Conservation (phyloP, 2,113 vertebrate species). For the Crotalus horridus region DNA sequence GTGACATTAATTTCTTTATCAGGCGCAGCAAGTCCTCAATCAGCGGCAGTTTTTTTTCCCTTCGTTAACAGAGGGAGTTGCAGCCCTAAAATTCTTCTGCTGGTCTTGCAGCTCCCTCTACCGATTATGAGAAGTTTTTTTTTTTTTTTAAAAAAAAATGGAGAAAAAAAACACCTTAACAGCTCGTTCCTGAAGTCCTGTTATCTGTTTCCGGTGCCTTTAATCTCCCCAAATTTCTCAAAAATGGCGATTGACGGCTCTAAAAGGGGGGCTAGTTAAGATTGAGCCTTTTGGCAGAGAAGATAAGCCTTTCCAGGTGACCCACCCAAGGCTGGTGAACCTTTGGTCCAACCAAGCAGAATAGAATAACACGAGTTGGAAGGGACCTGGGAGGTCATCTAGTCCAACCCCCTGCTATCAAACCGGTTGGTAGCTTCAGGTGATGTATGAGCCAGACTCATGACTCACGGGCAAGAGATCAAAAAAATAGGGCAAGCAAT, state of each 20-base stretch:
- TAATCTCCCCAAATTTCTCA: neutral
- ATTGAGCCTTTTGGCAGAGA: neutral
- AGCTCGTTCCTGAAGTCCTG: neutral
- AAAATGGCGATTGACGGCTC: neutral
- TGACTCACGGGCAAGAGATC: neutral
- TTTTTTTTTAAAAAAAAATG: neutral
- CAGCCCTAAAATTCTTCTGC: neutral
- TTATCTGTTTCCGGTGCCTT: neutral
- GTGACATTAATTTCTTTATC: neutral
- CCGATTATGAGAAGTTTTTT: neutral
- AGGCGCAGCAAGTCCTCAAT: neutral
- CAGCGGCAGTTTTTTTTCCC: neutral
- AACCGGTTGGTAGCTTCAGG: neutral
- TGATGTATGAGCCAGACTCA: neutral
- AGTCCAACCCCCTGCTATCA: neutral
- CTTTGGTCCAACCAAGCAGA: neutral
- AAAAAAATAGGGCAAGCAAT: neutral
- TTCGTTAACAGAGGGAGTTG: neutral
- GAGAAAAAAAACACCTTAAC: neutral
- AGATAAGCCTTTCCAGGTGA: neutral
- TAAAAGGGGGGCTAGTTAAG: neutral
- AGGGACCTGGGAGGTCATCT: neutral
- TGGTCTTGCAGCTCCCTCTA: neutral
- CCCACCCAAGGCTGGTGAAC: neutral
- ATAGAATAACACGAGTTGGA: neutral